Conservation (phyloP, 2,888 invertebrate species). For the Julus scanicus region DNA sequence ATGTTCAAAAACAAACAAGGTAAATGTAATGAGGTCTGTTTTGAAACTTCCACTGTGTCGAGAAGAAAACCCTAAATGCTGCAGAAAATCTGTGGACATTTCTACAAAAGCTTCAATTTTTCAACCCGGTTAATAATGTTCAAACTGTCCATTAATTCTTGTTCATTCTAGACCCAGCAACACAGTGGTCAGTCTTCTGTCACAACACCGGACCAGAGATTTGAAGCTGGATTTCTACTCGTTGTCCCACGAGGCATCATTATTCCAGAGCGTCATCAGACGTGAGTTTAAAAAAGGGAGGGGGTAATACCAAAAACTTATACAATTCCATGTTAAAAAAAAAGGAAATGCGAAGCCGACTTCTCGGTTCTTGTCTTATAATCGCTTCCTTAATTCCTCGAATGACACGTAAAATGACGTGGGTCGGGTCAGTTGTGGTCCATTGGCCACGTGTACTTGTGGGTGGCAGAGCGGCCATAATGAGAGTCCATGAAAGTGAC, state of each 20-base stretch:
- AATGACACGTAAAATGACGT: conserved; percentile 27
- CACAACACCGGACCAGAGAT: background rate
- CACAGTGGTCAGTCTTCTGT: background rate
- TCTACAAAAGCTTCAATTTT: background rate
- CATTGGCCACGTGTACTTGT: conserved; percentile 20
- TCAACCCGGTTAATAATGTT: background rate
- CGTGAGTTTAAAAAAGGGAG: background rate
- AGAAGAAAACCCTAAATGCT: too few relatives aligned
- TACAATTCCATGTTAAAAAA: background rate
- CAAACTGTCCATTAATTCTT: background rate
- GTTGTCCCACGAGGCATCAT: background rate
- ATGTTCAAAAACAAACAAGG: too few relatives aligned
- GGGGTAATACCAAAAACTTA: background rate
- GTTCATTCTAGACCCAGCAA: background rate
- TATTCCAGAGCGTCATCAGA: conserved; percentile 16
- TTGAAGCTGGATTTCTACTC: background rate
- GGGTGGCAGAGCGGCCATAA: conserved; percentile 23
- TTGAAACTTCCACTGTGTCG: too few relatives aligned
- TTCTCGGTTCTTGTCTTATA: conserved; percentile 33
- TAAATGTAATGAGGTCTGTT: too few relatives aligned
- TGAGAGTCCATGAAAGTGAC: conserved; percentile 33
- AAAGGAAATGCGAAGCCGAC: background rate
- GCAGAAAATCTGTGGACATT: too few relatives aligned
- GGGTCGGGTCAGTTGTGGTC: conserved; percentile 28
- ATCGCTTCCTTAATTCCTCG: conserved; percentile 17